These are phyloP conservation scores for Theocolax elegans DNA, from an alignment of 1,140 invertebrate species.

Conservation along the genomic window DNA sequence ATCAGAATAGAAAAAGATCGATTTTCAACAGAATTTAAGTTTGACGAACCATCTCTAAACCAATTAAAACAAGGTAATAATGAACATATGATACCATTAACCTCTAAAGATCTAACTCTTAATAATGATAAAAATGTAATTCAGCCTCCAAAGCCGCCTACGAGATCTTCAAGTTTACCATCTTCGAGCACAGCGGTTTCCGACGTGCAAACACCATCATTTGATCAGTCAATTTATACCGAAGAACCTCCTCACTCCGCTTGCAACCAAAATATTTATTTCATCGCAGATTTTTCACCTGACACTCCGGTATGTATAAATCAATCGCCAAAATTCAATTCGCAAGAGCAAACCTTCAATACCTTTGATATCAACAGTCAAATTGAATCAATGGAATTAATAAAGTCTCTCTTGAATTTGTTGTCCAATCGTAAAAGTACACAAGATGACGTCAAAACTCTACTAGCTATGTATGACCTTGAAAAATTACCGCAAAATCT, in stretches of 20 bases:
- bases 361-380: constrained; percentile 4
- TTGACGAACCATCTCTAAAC: too few relatives aligned
- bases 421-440: constrained; percentile 39
- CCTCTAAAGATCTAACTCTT: too few relatives aligned
- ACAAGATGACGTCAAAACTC: constrained; percentile 43
- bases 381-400: constrained; percentile 25
- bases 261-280: background rate
- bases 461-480: constrained; percentile 43
- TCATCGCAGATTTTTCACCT: background rate
- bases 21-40: too few relatives aligned
- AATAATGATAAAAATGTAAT: too few relatives aligned
- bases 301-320: background rate
- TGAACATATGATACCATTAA: background rate
- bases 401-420: constrained; percentile 37
- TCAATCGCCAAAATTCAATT: constrained; percentile 6
- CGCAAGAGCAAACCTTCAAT: constrained; percentile 2
- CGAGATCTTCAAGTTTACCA: background rate
- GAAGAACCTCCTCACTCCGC: constrained; percentile 23
- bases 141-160: constrained; percentile 40
- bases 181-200: too few relatives aligned
- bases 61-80: too few relatives aligned
- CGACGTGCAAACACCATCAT: too few relatives aligned
- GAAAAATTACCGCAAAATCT: constrained; percentile 45
- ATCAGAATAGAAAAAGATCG: too few relatives aligned
- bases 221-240: background rate